Evolutionary conservation across 1,140 invertebrate genomes (phyloP), one percentile per base, ranked within the genome.

Genomic region (Pseudoatta argentina): DNA sequence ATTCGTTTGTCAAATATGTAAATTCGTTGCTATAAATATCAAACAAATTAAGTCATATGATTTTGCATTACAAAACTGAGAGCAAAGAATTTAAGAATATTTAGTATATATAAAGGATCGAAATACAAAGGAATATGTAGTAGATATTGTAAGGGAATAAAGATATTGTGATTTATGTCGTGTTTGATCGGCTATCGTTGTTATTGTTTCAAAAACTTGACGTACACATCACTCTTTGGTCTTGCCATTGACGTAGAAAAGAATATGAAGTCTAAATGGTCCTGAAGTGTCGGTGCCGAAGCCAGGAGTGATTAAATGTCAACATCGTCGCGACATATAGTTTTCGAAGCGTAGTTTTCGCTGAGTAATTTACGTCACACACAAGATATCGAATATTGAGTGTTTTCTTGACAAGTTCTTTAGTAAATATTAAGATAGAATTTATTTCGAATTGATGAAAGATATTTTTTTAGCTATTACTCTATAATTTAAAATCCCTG

Each of bases 121-220:
- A 64, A 86, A 76, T 27, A n/a, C n/a, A 24, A 34, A 53, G 21
- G 24, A 57, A 44, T 21, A 44, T 34, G 5, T 34, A 34, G 30
- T 34, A 34, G 30, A 30, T 59, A 87, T 87, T 79, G 77, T 86
- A 86, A 85, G 12, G n/a, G 59, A 85, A 91, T 87, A 88, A 90
- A 90, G 85, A 72, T 86, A 39, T 34, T 57, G 48, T 59, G 73
- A 78, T 88, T 90, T 87, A 86, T 44, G 44, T 77, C 21, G 53
- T 27, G 6, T 69, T 16, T 57, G 64, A 71, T 82, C 72, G 71
- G 24, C 3, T 30, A 24, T 44, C 24, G 6, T 6, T 8, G 6
- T 63, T 71, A 44, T 48, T 71, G 21, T 48, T 86, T 72, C 55
- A 85, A 77, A 85, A 77, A 8, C 27, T 59, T 63, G 14, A 48